phyloP scores from a whole-genome alignment of 2,888 invertebrate species.

The Fragum whitleyi region DNA sequence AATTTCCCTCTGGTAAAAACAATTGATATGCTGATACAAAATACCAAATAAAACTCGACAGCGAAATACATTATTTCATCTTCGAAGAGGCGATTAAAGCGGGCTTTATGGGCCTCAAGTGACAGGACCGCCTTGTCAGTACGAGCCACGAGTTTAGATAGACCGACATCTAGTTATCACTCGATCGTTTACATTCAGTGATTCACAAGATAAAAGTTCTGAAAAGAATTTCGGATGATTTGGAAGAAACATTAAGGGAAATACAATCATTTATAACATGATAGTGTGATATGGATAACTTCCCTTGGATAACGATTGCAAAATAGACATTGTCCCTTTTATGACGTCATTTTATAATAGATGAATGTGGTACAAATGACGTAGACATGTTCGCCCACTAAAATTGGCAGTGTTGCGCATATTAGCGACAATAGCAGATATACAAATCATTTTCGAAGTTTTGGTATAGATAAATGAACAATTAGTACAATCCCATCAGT shows the following conservation, averaged over 20 bases:
- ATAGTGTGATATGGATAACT: too few relatives aligned
- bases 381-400: too few relatives aligned
- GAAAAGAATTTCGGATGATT: background rate
- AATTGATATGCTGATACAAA: slow-evolving; percentile 46
- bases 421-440: too few relatives aligned
- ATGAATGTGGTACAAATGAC: too few relatives aligned
- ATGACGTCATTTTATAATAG: too few relatives aligned
- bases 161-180: background rate
- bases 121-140: slow-evolving; percentile 13
- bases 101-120: slow-evolving; percentile 21
- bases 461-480: too few relatives aligned
- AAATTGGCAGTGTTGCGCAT: too few relatives aligned
- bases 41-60: slow-evolving; percentile 47
- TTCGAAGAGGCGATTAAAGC: slow-evolving; percentile 23
- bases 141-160: background rate
- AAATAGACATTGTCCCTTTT: too few relatives aligned
- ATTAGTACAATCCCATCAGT: too few relatives aligned
- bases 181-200: background rate
- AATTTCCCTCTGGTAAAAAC: slow-evolving; percentile 41
- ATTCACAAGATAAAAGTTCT: background rate
- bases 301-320: too few relatives aligned
- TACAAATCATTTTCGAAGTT: too few relatives aligned
- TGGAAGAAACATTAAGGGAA: background rate
- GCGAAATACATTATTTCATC: slow-evolving; percentile 27
- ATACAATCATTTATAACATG: background rate